A percentile compares a stretch with the other conserved stretches of the same genome.
Conservation (phyloP, 2,797 vertebrate genomes). For the Pteronotus mesoamericanus region DNA sequence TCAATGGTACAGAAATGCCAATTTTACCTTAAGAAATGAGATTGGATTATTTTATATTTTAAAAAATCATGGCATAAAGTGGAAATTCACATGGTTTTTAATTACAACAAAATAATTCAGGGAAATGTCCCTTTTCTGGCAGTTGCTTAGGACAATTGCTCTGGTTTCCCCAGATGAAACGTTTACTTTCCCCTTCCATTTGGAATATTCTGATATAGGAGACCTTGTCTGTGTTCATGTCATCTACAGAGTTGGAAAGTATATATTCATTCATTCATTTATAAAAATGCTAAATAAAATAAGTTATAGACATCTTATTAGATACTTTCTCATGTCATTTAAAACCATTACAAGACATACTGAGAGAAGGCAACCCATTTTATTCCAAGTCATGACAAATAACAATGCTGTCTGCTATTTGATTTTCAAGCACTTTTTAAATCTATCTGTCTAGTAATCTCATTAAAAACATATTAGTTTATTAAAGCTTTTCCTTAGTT, state of each 20-base stretch:
- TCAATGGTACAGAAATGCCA: background rate
- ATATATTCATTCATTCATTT: background rate
- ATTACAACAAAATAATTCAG: background rate
- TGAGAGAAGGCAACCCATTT: background rate
- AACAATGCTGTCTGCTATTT: background rate
- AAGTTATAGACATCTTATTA: background rate
- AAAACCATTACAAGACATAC: background rate
- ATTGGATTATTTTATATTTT: background rate
- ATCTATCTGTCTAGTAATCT: background rate
- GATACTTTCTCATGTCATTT: background rate
- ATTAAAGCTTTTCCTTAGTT: background rate
- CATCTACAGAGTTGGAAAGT: background rate
- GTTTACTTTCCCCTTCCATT: background rate
- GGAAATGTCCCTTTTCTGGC: background rate
- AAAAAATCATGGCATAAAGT: background rate
- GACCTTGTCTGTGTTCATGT: background rate
- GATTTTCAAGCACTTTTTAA: background rate
- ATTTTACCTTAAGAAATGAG: background rate
- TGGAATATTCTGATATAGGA: background rate
- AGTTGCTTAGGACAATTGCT: background rate
- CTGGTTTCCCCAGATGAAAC: background rate
- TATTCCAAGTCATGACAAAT: background rate
- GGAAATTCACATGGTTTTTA: background rate
- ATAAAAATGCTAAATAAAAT: background rate
- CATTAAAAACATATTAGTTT: background rate